Evolutionary conservation across 2,113 vertebrate genomes (phyloP), one percentile per base, ranked within the genome.

Genomic region (Chaetorhynchus papuensis): DNA sequence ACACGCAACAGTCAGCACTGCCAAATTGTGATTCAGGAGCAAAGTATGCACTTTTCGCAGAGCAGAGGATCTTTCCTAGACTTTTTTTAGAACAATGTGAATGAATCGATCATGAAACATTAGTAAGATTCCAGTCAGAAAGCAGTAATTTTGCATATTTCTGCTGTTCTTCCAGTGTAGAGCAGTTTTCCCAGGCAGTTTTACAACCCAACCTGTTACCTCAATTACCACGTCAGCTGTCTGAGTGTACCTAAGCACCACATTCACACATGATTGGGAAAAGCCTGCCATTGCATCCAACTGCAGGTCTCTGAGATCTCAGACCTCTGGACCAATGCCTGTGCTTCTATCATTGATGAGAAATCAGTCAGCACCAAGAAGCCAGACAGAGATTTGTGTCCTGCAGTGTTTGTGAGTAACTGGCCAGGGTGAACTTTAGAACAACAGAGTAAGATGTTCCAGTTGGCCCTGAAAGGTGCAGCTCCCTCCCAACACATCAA

Each of bases 1-100:
- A 0, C 23, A 61, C 42, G 21, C 35, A 94, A 83, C 16, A 9
- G 13, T 63, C 63, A 74, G 68, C 49, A 35, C 78, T 85, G 87
- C 82, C 93, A 95, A 61, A 28, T 30, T 28, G 39, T 97, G 94
- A 96, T 53, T 95, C 91, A 96, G 49, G 45, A 90, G 39, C 33
- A 76, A 96, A 96, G 33, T n/a, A 95, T 88, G 90, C 21, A 21
- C 56, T 72, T 91, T 91, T 85, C 21, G 3, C 63, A 63, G 61
- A 76, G 49, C 39, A 69, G 37, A 82, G 28, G 45, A 79, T 87
- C 24, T 80, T 85, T 90, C 70, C 64, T 93, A 50, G 54, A 69
- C 54, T 69, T 96, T 83, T 63, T 20, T 11, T 87, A 79, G 69
- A 81, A 23, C 33, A 0, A 41, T 85, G 9, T 88, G 72, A n/a